phyloP scores from a whole-genome alignment of 2,797 vertebrate species.

The Hemibagrus guttatus region DNA sequence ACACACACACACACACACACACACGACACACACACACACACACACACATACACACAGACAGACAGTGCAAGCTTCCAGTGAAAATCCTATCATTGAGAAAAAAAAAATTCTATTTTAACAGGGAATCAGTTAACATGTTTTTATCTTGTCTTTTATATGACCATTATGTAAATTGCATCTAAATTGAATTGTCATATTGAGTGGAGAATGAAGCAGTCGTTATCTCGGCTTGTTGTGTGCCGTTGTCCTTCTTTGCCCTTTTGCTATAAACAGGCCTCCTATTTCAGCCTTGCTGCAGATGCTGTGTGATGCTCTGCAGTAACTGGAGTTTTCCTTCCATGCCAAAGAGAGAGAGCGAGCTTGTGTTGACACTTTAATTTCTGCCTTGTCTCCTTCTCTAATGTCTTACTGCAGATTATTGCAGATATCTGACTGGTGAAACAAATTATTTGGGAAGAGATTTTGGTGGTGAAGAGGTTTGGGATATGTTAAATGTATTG shows the following conservation, averaged over 20 bases:
- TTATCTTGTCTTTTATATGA: background rate
- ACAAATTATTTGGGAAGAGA: background rate
- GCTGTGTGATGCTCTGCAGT: conserved; percentile 26
- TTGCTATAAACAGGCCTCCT: conserved; percentile 32
- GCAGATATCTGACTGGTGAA: background rate
- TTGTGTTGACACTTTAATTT: conserved; percentile 38
- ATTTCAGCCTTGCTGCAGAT: conserved; percentile 27
- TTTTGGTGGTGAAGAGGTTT: background rate
- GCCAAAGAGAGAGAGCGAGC: conserved; percentile 26
- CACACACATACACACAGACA: too few species aligned
- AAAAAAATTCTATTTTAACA: background rate
- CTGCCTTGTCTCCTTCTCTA: conserved; percentile 23
- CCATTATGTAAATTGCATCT: background rate
- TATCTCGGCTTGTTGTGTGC: background rate
- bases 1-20: too few species aligned
- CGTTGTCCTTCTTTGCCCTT: conserved; percentile 26
- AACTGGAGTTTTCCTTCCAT: conserved; percentile 13
- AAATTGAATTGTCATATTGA: background rate
- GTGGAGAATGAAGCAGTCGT: background rate
- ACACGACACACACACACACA: too few species aligned
- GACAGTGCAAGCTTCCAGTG: too few species aligned
- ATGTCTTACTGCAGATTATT: conserved; percentile 39
- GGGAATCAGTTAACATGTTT: background rate
- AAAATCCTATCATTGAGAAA: background rate
- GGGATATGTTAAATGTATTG: background rate